Evolutionary conservation across 2,888 invertebrate genomes (phyloP).

Genomic region (Trachelus troglodyta): DNA sequence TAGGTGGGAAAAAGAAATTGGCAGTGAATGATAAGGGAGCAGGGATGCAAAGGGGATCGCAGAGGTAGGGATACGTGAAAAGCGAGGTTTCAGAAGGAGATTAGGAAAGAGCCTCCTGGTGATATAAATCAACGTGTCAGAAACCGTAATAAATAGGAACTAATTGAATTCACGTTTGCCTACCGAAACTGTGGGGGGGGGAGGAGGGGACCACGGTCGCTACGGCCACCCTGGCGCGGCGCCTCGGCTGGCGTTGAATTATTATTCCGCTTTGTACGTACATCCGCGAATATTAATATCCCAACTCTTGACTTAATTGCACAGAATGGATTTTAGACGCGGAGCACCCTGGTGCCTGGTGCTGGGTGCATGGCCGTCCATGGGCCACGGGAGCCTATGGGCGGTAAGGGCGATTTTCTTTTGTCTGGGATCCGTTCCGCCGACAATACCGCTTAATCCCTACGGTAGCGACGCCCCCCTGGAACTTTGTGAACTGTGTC

Average conservation of each 20-base stretch:
- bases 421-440: slow-evolving; percentile 39
- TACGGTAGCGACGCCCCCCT: slow-evolving; percentile 20
- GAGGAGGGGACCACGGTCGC: slow-evolving; percentile 28
- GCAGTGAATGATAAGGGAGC: background rate
- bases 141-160: slow-evolving; percentile 55
- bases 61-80: background rate
- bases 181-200: slow-evolving; percentile 36
- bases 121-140: slow-evolving; percentile 48
- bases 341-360: slow-evolving; percentile 20
- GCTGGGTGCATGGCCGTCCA: background rate
- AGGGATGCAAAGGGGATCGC: background rate
- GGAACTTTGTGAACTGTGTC: slow-evolving; percentile 31
- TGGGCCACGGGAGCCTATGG: slow-evolving; percentile 19
- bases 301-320: slow-evolving; percentile 62
- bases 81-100: slow-evolving; percentile 32
- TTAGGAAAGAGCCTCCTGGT: slow-evolving; percentile 39
- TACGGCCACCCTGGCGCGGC: slow-evolving; percentile 29
- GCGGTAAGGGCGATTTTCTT: slow-evolving; percentile 36
- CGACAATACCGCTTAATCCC: slow-evolving; percentile 41
- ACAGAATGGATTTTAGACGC: slow-evolving; percentile 55
- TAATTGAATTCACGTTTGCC: slow-evolving; percentile 60
- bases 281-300: slow-evolving; percentile 62
- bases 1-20: background rate
- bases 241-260: slow-evolving; percentile 53
- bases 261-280: slow-evolving; percentile 61